These are phyloP conservation scores for Australoheros scitulus DNA, from an alignment of 2,113 vertebrate genomes.

Conservation along the genomic window DNA sequence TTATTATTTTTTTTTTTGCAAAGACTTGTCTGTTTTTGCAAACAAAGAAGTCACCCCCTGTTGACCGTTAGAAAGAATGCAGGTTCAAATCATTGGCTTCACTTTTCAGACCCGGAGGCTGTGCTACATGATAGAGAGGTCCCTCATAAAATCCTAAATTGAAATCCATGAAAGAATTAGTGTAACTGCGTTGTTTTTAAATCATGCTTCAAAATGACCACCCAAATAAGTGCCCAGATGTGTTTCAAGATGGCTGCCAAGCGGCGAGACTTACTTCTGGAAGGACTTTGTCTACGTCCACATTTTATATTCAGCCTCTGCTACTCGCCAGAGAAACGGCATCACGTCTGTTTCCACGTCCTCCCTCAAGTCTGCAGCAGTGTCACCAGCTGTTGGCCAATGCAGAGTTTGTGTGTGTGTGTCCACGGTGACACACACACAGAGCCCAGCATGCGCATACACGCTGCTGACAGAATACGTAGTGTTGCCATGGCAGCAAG, in stretches of 20 bases:
- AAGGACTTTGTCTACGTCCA: background rate
- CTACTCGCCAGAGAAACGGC: slow-evolving; percentile 61
- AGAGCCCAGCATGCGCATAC: slow-evolving; percentile 34
- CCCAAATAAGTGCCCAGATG: background rate
- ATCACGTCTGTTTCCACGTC: slow-evolving; percentile 57
- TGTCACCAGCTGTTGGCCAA: slow-evolving; percentile 70
- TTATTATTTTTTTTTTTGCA: background rate
- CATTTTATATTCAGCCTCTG: slow-evolving; percentile 8
- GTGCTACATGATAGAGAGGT: too few species aligned
- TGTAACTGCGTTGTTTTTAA: background rate
- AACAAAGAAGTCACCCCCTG: too few species aligned
- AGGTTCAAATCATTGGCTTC: too few species aligned
- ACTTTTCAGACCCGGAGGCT: too few species aligned
- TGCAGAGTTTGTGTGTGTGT: slow-evolving; percentile 38
- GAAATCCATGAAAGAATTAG: background rate
- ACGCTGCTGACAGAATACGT: slow-evolving; percentile 28
- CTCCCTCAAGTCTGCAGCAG: slow-evolving; percentile 68
- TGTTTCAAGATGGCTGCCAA: slow-evolving; percentile 9
- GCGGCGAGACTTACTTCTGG: background rate
- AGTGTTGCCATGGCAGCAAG: slow-evolving; percentile 75
- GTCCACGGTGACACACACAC: slow-evolving; percentile 45
- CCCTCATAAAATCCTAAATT: background rate
- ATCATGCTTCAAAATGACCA: background rate
- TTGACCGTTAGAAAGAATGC: too few species aligned
- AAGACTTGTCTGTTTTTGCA: background rate